A percentile compares a stretch with the other conserved stretches of the same genome.
Evolutionary conservation across 2,888 invertebrate species (phyloP).

Genomic region (Pammene aurita): DNA sequence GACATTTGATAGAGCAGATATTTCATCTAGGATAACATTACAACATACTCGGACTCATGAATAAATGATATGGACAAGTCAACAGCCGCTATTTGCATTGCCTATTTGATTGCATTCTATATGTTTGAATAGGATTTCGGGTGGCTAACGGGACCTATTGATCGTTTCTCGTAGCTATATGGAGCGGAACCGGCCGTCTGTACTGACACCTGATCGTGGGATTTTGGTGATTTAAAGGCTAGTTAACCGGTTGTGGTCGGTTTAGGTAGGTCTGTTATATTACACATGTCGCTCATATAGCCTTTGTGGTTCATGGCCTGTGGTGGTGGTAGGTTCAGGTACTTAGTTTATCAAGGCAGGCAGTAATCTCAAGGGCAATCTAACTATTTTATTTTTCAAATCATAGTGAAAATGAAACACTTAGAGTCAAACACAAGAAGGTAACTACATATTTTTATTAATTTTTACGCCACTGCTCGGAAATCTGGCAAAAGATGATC

Average conservation of each 20-base stretch:
- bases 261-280: neutral
- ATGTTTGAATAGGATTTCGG: constrained; percentile 31
- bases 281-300: no score
- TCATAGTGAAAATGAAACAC: no score
- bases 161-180: constrained; percentile 28
- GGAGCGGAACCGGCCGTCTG: constrained; percentile 36
- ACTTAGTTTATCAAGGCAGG: no score
- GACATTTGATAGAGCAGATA: no score
- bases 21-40: constrained; percentile 5
- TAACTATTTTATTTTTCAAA: no score
- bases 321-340: no score
- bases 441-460: no score
- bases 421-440: no score
- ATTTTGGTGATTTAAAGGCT: constrained; percentile 24
- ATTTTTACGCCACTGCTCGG: no score
- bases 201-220: constrained; percentile 23
- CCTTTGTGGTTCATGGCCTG: neutral
- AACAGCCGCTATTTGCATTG: constrained; percentile 19
- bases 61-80: constrained; percentile 22
- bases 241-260: constrained; percentile 13
- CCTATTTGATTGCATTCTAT: constrained; percentile 21
- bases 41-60: neutral
- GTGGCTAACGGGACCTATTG: constrained; percentile 27
- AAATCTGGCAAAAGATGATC: no score
- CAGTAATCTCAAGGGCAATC: no score